Conservation (phyloP, 2,888 invertebrate species). For the Xiphydria camelus region DNA sequence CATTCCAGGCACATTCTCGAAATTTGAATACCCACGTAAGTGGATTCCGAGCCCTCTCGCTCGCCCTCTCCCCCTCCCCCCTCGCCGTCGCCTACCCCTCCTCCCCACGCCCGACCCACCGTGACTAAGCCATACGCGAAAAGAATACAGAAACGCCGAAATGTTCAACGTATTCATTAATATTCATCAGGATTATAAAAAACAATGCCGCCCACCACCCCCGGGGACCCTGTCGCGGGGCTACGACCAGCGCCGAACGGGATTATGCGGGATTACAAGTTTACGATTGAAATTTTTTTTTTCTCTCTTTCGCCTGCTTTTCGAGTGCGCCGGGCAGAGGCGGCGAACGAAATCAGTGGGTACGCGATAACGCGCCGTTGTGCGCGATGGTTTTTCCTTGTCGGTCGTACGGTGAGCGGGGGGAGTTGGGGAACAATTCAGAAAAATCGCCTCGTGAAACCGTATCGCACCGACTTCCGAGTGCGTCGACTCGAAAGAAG, state of each 20-base stretch:
- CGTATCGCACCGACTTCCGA: not conserved
- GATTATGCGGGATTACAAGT: constrained; percentile 49
- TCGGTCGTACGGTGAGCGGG: too few relatives aligned
- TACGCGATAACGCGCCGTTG: too few relatives aligned
- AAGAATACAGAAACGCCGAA: constrained; percentile 49
- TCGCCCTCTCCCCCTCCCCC: constrained; percentile 19
- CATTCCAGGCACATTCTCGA: constrained; percentile 50
- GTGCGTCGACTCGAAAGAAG: not conserved
- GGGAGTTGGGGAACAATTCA: too few relatives aligned
- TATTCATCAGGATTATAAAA: constrained; percentile 54
- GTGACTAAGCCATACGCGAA: constrained; percentile 54
- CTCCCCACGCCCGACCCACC: constrained; percentile 15
- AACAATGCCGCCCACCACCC: constrained; percentile 30
- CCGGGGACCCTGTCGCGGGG: not conserved
- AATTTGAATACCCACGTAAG: constrained; percentile 52
- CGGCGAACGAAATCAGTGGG: too few relatives aligned
- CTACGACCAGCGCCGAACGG: constrained; percentile 38
- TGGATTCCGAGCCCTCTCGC: constrained; percentile 35
- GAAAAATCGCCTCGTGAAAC: not conserved
- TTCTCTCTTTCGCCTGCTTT: too few relatives aligned
- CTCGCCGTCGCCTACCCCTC: too few relatives aligned
- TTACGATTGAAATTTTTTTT: constrained; percentile 50
- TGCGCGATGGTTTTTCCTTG: too few relatives aligned
- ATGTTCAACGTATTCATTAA: constrained; percentile 46
- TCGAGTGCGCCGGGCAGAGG: too few relatives aligned